Evolutionary conservation across 30 jellyfish, hydroid and myxozoan genomes (phyloP).

Genomic region (Hydra vulgaris): DNA sequence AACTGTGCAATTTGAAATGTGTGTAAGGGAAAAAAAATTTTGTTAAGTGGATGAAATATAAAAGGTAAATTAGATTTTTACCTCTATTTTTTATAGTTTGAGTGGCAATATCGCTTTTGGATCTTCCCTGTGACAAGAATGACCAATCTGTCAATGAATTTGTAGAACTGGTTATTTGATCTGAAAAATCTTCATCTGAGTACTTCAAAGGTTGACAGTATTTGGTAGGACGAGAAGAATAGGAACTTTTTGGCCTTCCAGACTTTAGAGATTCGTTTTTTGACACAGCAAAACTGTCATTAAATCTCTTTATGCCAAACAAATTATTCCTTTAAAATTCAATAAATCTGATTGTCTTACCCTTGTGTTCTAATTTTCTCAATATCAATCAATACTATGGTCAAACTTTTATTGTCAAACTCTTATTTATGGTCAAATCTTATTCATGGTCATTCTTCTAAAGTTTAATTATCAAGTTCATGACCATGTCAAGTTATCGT

Average conservation of each 20-base stretch:
- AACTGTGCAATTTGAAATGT: too few species aligned
- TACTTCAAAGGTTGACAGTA: constrained; percentile 15
- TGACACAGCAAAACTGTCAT: not conserved
- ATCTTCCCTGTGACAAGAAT: constrained; percentile 19
- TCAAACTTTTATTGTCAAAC: too few species aligned
- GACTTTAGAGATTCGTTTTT: not conserved
- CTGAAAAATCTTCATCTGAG: constrained; percentile 56
- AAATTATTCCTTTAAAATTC: not conserved
- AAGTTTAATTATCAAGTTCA: too few species aligned
- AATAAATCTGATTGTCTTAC: not conserved
- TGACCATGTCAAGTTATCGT: too few species aligned
- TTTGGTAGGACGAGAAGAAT: constrained; percentile 1
- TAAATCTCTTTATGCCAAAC: not conserved
- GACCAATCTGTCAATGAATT: constrained; percentile 72
- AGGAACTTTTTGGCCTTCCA: constrained; percentile 22
- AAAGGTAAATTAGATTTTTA: not conserved
- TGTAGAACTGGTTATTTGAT: constrained; percentile 40
- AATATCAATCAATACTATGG: not conserved
- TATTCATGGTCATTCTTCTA: too few species aligned
- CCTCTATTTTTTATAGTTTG: constrained; percentile 69
- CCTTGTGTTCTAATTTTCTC: not conserved
- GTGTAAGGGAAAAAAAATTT: too few species aligned
- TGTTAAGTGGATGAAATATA: too few species aligned
- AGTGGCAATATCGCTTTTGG: constrained; percentile 52
- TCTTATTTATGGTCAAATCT: too few species aligned